Evolutionary conservation across 1,140 invertebrate species (phyloP), one percentile per base, ranked within the genome.

Genomic region (Sycophaga agraensis): DNA sequence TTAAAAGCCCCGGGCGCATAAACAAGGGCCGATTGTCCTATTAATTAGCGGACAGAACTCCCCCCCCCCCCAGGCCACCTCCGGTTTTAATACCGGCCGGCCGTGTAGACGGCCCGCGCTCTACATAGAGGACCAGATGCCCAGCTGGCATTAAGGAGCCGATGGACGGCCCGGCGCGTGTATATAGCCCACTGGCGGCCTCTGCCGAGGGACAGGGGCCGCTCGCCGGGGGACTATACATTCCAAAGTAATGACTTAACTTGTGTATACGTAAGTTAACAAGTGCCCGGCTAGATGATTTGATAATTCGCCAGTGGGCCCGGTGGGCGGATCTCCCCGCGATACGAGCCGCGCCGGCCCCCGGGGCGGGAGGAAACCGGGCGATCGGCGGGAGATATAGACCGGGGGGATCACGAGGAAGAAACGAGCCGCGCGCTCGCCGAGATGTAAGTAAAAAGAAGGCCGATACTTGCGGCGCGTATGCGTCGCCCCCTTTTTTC

Each of bases 181-280:
- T n/a, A n/a, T n/a, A n/a, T n/a, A n/a, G n/a, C n/a, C n/a, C n/a
- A n/a, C n/a, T n/a, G n/a, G n/a, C n/a, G n/a, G n/a, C n/a, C n/a
- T n/a, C n/a, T n/a, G n/a, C n/a, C n/a, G n/a, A n/a, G n/a, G n/a
- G n/a, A n/a, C n/a, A n/a, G n/a, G n/a, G n/a, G 40, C 28, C 2
- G 46, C 21, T 48, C 21, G 21, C 8, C 4, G 12, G 22, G 9
- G 12, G 21, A n/a, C 31, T 39, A 26, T 58, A 71, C 70, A 70
- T 77, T 73, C 69, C 55, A 42, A 31, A 21, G 60, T 73, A 76
- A 77, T 74, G 74, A 73, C 76, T 78, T 73, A 75, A 76, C 74
- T 75, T 71, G 69, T 62, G 69, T 26, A 48, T 37, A 21, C 16
- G 28, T 58, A 59, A 58, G 67, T 74, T 70, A 73, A 71, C 68